A percentile compares a stretch with the other conserved stretches of the same genome.
These are phyloP conservation scores for Diarsia rubi DNA, from an alignment of 2,888 invertebrate genomes.

Conservation along the genomic window DNA sequence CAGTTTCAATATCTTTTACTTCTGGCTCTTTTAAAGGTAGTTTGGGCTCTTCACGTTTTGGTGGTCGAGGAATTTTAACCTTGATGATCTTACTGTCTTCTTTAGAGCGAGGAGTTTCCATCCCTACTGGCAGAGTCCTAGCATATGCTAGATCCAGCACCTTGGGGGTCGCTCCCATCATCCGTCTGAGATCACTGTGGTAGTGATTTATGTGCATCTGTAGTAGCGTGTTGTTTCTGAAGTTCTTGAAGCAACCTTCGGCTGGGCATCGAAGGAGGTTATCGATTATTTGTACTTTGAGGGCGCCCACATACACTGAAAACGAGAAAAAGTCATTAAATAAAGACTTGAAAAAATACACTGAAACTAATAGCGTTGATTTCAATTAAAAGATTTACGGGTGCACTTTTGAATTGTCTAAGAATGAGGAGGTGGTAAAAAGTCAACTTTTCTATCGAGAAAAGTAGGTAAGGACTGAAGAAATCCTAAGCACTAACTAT, in stretches of 20 bases:
- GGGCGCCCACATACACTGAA: conserved; percentile 90
- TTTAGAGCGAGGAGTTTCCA: conserved; percentile 59
- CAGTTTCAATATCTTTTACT: conserved; percentile 50
- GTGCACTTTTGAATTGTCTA: not conserved
- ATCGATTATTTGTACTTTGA: conserved; percentile 93
- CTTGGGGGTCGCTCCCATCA: conserved; percentile 95
- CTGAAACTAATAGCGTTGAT: not conserved
- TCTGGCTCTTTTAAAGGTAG: conserved; percentile 43
- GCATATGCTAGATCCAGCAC: conserved; percentile 96
- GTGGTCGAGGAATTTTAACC: conserved; percentile 80
- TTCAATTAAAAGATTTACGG: not conserved
- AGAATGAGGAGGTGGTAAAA: not conserved
- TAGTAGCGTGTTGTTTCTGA: conserved; percentile 96
- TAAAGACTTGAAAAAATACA: too few species aligned
- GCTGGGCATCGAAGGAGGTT: conserved; percentile 94
- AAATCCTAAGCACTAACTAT: not conserved
- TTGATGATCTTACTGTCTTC: conserved; percentile 78
- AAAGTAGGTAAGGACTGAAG: not conserved
- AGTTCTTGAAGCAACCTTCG: conserved; percentile 96
- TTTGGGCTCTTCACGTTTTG: conserved; percentile 78
- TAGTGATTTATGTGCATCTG: conserved; percentile 99
- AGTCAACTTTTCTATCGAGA: not conserved
- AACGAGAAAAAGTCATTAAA: conserved; percentile 37
- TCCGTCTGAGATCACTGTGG: conserved; percentile 94
- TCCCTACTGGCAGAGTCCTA: conserved; percentile 88